Base-by-base conservation (phyloP, 1,140 invertebrate genomes). In the Procambarus clarkii region DNA sequence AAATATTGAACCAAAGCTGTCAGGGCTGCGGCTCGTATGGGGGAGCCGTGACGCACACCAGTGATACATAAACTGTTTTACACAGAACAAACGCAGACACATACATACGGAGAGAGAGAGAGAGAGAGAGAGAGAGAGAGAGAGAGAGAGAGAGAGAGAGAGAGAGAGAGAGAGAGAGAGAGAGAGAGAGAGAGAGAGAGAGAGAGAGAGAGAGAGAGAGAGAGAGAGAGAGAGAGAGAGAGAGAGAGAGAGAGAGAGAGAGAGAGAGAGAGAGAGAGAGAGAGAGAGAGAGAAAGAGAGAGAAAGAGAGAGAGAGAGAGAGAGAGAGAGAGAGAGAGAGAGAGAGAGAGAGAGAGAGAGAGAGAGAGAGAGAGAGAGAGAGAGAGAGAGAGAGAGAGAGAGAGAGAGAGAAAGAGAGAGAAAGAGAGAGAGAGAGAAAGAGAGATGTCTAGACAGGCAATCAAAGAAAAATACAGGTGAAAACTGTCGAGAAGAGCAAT, bases 391-490 rank as follows among this genome's bases (percentile, higher is more conserved):
- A 11, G 7, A 11, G 50, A 54, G 50, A 54, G 50, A 11, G 13
- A 54, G 13, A 11, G 50, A 24, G 3, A 24, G 69, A 24, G 21
- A 71, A 9, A 24, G 69, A 24, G 69, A 24, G n/a, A 24, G 21
- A 71, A 2, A 71, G n/a, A 24, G 21, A 71, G 69, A 74, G 69
- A 74, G 69, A 74, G 69, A 74, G 69, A 74, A n/a, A 74, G 69
- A 44, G 3, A 34, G 0, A 34, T 34, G 34, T 34, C 34, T 34
- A 34, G 34, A 34, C n/a, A 34, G 4, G 11, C 9, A 4, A 69
- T 11, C 13, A 18, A 69, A 21, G 21, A 4, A 69, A 4, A 69
- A 69, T 4, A 18, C 3, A 24, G 7, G 4, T 74, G 69, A 74
- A 3, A 11, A 21, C n/a, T 34, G 5, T 2, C 4, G n/a, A 74